phyloP scores from a whole-genome alignment of 1,140 invertebrate species.

The Coelopa frigida region DNA sequence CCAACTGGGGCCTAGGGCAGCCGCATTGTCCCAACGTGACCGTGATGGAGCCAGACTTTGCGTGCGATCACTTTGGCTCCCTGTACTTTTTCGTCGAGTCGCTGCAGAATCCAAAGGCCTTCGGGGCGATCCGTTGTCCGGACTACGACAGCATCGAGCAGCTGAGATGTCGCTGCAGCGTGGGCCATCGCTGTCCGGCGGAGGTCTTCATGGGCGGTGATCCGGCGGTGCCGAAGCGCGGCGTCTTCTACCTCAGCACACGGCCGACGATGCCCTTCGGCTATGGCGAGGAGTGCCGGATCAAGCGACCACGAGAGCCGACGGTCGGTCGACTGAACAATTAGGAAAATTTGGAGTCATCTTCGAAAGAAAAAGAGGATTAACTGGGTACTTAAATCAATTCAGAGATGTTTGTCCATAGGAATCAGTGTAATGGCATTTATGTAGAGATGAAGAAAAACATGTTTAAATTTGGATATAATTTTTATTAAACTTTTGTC shows the following conservation, averaged over 20 bases:
- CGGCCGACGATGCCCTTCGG: slow-evolving; percentile 12
- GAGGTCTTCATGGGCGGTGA: slow-evolving; percentile 18
- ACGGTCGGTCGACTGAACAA: slow-evolving; percentile 4
- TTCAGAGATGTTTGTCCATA: too few species aligned
- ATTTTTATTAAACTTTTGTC: too few species aligned
- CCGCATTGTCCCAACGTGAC: slow-evolving; percentile 45
- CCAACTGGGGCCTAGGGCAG: slow-evolving; percentile 44
- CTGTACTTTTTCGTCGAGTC: slow-evolving; percentile 42
- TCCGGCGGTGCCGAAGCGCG: slow-evolving; percentile 16
- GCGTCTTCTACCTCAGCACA: slow-evolving; percentile 18
- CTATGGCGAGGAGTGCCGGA: slow-evolving; percentile 12
- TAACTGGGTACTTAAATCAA: too few species aligned
- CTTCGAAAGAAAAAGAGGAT: too few species aligned
- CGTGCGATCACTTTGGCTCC: slow-evolving; percentile 42
- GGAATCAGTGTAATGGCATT: too few species aligned
- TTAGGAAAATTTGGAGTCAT: neutral
- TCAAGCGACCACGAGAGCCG: slow-evolving; percentile 7
- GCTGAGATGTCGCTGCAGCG: slow-evolving; percentile 11
- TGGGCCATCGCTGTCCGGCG: slow-evolving; percentile 1
- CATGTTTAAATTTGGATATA: too few species aligned
- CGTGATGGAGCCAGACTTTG: slow-evolving; percentile 13
- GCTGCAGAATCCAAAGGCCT: slow-evolving; percentile 9
- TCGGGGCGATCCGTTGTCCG: slow-evolving; percentile 14
- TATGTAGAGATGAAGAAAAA: too few species aligned
- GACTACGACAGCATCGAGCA: slow-evolving; percentile 9